Evolutionary conservation across 2,888 invertebrate species (phyloP).

Genomic region (Drosophila ustulata): DNA sequence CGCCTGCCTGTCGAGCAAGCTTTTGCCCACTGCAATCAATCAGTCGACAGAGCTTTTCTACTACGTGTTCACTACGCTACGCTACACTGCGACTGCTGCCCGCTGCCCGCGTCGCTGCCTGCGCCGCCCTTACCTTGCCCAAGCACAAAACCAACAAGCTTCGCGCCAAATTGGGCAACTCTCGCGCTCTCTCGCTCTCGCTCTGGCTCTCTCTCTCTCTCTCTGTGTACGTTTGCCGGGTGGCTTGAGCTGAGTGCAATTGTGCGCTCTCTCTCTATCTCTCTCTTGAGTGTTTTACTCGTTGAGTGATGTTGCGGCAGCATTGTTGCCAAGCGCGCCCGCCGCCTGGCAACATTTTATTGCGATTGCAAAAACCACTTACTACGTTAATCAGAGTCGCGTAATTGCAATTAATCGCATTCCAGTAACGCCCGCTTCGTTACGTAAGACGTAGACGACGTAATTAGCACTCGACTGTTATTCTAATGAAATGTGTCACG

Average conservation of each 20-base stretch:
- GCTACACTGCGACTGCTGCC: neutral
- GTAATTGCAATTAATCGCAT: conserved; percentile 6
- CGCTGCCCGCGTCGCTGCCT: conserved; percentile 4
- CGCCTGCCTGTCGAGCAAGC: neutral
- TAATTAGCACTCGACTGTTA: conserved; percentile 9
- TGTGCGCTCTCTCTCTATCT: conserved; percentile 19
- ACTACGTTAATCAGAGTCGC: neutral
- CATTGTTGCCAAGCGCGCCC: conserved; percentile 39
- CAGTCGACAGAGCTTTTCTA: conserved; percentile 7
- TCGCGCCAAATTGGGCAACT: conserved; percentile 45
- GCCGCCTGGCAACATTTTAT: conserved; percentile 4
- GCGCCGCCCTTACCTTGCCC: conserved; percentile 29
- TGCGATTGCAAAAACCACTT: neutral
- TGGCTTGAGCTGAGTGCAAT: conserved; percentile 17
- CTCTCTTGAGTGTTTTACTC: conserved; percentile 6
- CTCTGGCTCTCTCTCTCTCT: neutral
- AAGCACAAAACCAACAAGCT: conserved; percentile 24
- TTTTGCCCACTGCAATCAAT: conserved; percentile 7
- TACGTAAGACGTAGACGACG: neutral
- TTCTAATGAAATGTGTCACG: conserved; percentile 14
- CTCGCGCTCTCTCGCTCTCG: neutral
- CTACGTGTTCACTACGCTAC: conserved; percentile 23
- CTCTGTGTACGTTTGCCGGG: conserved; percentile 4
- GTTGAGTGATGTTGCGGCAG: conserved; percentile 53
- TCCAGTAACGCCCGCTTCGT: neutral